phyloP scores from a whole-genome alignment of 2,888 invertebrate species.

The Drosophila rellima region DNA sequence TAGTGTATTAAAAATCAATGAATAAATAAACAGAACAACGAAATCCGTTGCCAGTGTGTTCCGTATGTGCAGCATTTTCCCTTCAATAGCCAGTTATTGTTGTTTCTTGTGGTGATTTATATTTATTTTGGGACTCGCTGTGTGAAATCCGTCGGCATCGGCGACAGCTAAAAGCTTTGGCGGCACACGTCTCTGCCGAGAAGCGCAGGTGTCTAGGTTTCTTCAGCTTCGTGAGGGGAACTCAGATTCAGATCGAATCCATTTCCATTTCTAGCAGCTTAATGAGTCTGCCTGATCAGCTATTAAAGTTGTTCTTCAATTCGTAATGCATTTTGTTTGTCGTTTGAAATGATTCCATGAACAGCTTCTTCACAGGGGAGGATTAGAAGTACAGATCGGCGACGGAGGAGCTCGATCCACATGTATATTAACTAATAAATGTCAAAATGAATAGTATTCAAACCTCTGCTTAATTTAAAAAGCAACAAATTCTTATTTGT shows the following conservation, averaged over 20 bases:
- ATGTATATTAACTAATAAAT: slow-evolving; percentile 2
- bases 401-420: background rate
- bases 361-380: background rate
- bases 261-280: slow-evolving; percentile 10
- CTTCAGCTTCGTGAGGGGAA: background rate
- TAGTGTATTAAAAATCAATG: slow-evolving; percentile 74
- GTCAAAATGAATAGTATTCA: background rate
- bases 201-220: slow-evolving; percentile 24
- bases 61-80: slow-evolving; percentile 51
- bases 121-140: slow-evolving; percentile 64
- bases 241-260: slow-evolving; percentile 3
- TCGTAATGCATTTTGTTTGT: slow-evolving; percentile 30
- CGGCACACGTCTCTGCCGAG: slow-evolving; percentile 62
- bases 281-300: slow-evolving; percentile 30
- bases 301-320: slow-evolving; percentile 19
- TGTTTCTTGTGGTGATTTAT: slow-evolving; percentile 65
- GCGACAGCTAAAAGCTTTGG: slow-evolving; percentile 78
- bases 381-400: background rate
- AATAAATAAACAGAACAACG: slow-evolving; percentile 72
- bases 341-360: background rate
- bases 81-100: slow-evolving; percentile 38
- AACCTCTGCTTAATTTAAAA: background rate
- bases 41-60: slow-evolving; percentile 23
- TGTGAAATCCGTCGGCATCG: slow-evolving; percentile 65
- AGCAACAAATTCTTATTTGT: slow-evolving; percentile 13